Evolutionary conservation across 2,113 vertebrate genomes (phyloP).

Genomic region (Fulmarus glacialis): DNA sequence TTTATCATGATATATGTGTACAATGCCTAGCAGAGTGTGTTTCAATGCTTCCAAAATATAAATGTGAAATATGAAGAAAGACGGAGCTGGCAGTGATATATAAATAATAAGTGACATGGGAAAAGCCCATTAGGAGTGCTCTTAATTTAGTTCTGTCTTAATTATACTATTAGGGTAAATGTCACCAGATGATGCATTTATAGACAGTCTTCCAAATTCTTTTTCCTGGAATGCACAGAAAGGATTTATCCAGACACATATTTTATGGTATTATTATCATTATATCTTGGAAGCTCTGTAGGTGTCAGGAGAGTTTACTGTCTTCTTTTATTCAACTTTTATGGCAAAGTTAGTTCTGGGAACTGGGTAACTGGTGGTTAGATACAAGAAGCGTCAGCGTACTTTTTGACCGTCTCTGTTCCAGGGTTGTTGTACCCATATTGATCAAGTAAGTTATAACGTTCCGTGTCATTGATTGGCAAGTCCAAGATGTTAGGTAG

Average conservation of each 20-base stretch:
- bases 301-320: not conserved
- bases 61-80: constrained; percentile 1
- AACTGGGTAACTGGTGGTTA: not conserved
- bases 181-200: constrained; percentile 27
- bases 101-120: constrained; percentile 25
- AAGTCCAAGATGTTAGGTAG: not conserved
- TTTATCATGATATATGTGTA: not conserved
- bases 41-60: not conserved
- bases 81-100: not conserved
- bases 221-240: not conserved
- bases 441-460: not conserved
- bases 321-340: not conserved
- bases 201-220: not conserved
- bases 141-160: constrained; percentile 40
- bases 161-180: constrained; percentile 49
- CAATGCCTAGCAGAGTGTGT: not conserved
- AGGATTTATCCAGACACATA: not conserved
- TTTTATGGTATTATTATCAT: not conserved
- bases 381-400: not conserved
- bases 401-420: not conserved
- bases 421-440: not conserved
- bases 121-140: constrained; percentile 14
- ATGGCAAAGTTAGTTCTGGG: not conserved
- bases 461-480: not conserved
- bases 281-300: not conserved